Evolutionary conservation across 2,797 vertebrate genomes (phyloP).

Genomic region (Astyanax mexicanus): DNA sequence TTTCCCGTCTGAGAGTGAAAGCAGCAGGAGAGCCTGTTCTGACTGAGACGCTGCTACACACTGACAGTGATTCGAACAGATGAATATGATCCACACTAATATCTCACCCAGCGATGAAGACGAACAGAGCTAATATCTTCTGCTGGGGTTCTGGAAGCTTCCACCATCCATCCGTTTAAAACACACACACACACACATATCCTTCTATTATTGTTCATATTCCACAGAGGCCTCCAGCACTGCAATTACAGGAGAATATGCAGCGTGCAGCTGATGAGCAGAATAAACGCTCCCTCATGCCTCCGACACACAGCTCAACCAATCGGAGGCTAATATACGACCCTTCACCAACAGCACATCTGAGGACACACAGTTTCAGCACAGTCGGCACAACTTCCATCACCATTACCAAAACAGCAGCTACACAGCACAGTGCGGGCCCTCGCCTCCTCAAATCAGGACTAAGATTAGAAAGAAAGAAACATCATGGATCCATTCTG

Average conservation of each 20-base stretch:
- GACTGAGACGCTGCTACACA: not conserved
- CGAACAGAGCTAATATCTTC: not conserved
- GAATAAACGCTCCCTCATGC: not conserved
- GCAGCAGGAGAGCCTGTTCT: not conserved
- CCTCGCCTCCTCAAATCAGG: too few species aligned
- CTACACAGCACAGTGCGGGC: too few species aligned
- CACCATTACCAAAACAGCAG: not conserved
- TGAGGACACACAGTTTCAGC: not conserved
- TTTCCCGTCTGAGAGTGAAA: too few species aligned
- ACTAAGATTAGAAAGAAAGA: too few species aligned
- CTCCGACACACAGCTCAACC: not conserved
- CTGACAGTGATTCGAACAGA: not conserved
- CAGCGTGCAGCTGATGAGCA: not conserved
- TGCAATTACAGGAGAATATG: not conserved
- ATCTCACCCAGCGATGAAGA: conserved; percentile 1
- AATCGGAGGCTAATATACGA: not conserved
- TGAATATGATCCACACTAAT: not conserved
- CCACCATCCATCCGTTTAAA: not conserved
- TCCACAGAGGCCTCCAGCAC: not conserved
- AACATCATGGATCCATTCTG: too few species aligned
- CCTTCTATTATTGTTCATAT: not conserved
- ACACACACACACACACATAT: not conserved
- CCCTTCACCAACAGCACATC: not conserved
- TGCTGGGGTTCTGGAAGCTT: not conserved
- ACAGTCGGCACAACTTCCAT: not conserved